Conservation (phyloP, 2,888 invertebrate genomes). For the Ariolimax columbianus region DNA sequence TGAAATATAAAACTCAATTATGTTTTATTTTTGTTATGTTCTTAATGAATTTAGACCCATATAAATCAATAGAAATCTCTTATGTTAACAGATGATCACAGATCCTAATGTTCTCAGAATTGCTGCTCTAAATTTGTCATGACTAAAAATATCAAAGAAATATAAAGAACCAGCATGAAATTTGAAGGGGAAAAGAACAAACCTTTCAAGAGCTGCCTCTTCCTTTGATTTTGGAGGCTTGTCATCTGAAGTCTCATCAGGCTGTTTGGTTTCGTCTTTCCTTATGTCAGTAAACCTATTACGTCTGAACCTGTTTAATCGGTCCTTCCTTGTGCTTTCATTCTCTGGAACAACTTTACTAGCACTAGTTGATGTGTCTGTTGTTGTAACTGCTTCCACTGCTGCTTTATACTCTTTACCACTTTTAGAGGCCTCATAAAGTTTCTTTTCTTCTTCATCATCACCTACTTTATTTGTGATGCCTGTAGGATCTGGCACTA, state of each 20-base stretch:
- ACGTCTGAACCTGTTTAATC: slow-evolving; percentile 32
- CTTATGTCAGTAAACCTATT: slow-evolving; percentile 41
- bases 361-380: not conserved
- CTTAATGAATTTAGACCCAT: no score
- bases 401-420: slow-evolving; percentile 42
- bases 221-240: slow-evolving; percentile 19
- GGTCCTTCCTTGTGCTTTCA: slow-evolving; percentile 29
- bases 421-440: slow-evolving; percentile 50
- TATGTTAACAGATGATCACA: no score
- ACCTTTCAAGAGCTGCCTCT: slow-evolving; percentile 58
- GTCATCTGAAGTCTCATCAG: not conserved
- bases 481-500: slow-evolving; percentile 3
- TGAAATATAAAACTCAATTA: no score
- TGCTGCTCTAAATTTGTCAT: no score
- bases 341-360: slow-evolving; percentile 30
- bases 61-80: no score
- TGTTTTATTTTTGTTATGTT: no score
- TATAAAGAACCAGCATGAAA: no score
- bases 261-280: not conserved
- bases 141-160: no score
- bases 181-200: no score
- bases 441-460: slow-evolving; percentile 49
- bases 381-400: slow-evolving; percentile 5
- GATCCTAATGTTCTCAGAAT: no score
- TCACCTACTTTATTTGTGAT: not conserved